Evolutionary conservation across 2,113 vertebrate genomes (phyloP), one percentile per base, ranked within the genome.

Genomic region (Nothocercus nigrocapillus): DNA sequence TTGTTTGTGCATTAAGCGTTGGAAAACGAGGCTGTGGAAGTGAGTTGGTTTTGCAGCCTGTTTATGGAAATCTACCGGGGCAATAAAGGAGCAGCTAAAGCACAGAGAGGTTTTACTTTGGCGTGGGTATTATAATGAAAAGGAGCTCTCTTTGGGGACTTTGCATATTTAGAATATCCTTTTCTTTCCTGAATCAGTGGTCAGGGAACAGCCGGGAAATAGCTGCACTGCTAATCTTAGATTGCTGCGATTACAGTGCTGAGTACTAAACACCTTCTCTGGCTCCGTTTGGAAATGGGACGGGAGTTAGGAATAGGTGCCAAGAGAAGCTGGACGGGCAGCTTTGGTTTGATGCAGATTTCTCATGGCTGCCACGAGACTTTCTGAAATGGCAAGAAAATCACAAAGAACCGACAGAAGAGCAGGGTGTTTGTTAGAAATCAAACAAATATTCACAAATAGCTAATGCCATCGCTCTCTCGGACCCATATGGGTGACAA

Each of bases 1-100:
- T 69, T 83, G n/a, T 30, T 74, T 94, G 45, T 36, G 54, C 63
- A 83, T 73, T 76, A 79, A n/a, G 53, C 9, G 28, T 36, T 45
- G 85, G 61, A 96, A 96, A 91, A 38, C 63, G 91, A 88, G 54
- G 47, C 72, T 83, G 14, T 49, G 17, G 36, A 63, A 88, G 11
- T 47, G 19, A 89, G 79, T 8, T 85, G 47, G 32, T 62, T 61
- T n/a, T 74, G 75, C 82, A 85, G 72, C 11, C 63, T 67, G 36
- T 45, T 85, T 67, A 49, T 36, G 19, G 44, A 62, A 85, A 80
- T 27, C 66, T 62, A 34, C 27, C 9, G 14, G 24, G 44, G n/a
- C 13, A 6, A 38, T 32, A 59, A 68, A 47, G 54, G 18, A 68
- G 38, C 40, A 79, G 42, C 32, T 42, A 59, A 25, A 79, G 38